Evolutionary conservation across 1,140 invertebrate genomes (phyloP), one percentile per base, ranked within the genome.

Genomic region (Glossosoma conforme): DNA sequence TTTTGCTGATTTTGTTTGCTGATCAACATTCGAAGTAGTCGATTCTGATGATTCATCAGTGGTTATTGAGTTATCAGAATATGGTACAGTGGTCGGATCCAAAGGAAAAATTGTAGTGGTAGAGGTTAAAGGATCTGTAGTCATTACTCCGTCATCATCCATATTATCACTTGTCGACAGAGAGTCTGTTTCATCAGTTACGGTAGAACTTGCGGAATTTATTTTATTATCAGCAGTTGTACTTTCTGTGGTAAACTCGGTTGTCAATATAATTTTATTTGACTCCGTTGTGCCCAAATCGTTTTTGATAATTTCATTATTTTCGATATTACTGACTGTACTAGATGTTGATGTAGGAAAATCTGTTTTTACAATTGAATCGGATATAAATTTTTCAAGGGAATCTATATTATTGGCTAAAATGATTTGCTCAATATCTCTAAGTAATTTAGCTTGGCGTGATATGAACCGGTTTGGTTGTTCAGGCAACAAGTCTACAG

Each of bases 351-450:
- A 5, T 25, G 21, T 14, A 50, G 32, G 37, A 22, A 21, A 10
- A 20, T 42, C 38, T 43, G 47, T 35, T 44, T 24, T 22, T 32
- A n/a, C 11, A 30, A 19, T 36, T 43, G 24, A 24, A 13, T 19
- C 13, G 15, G 36, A 20, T 20, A 47, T 47, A 11, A 54, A 22
- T 25, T 54, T 50, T 47, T 51, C 30, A 36, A 58, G 21, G n/a
- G 46, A 21, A 17, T 59, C 48, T 22, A 65, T 61, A 55, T 74
- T 68, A 56, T 75, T 72, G 55, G 68, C 62, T 51, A 61, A 53
- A 56, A 75, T 64, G 41, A 75, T 58, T 35, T 73, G 63, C 65
- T 75, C 70, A 50, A 75, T 74, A 64, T 74, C 70, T 64, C 70
- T 68, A 41, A 75, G 63, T 46, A 75, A 68, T 52, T 66, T 62